Base-by-base conservation (phyloP, 1,140 invertebrate species). In the Gryon sp. region DNA sequence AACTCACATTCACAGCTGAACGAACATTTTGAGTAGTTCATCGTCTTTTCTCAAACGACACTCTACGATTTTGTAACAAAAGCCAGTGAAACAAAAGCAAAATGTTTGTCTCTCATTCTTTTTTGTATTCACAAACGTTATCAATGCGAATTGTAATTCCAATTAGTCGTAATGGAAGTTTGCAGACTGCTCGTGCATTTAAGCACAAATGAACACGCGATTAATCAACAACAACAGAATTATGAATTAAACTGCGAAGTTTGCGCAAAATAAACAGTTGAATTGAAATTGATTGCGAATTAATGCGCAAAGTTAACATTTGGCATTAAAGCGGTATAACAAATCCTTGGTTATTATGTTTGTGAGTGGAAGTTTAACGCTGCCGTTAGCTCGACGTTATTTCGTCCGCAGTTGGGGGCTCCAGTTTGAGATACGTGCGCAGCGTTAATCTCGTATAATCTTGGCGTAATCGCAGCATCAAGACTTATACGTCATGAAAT, bases 391-490 rank as follows among this genome's bases (percentile, higher is more conserved):
- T 12, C 12, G 43, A 28, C 32, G 48, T 53, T 69, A 69, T 66
- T 69, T 57, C 32, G 63, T 63, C 73, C 15, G 60, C n/a, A 57
- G 60, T 59, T 52, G 59, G n/a, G n/a, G n/a, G 59, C 69, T 74
- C 70, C 57, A 69, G 53, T 75, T 75, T 62, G 72, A 66, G 62
- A 75, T 68, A 75, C 62, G 79, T 75, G 72, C 34, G 76, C 76
- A 63, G 73, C 72, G 75, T 76, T 78, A 80, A 79, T 79, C 79
- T 75, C 65, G 63, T 60, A 76, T 73, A 75, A 77, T 78, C 76
- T 59, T 14, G 12, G 9, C 55, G 41, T 77, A 65, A 70, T 75
- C 65, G 66, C 60, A 41, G 72, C 63, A 73, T 74, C 70, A 41
- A 45, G 41, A 43, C 59, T 65, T 74, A 65, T 74, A 65, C 60